Evolutionary conservation across 2,113 vertebrate species (phyloP).

Genomic region (Podarcis muralis): DNA sequence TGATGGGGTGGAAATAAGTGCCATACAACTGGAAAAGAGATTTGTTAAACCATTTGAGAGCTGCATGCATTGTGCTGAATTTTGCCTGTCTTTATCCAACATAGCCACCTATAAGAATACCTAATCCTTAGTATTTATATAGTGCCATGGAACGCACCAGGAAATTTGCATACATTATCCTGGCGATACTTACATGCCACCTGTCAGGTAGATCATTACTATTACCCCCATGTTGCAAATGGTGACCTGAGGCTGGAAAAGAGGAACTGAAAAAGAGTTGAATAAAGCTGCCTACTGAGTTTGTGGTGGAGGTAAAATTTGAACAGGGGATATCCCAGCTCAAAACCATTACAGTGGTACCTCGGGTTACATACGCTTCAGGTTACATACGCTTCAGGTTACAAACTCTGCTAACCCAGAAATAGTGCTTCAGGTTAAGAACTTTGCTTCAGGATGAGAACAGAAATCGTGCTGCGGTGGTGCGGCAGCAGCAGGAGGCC

Average conservation of each 20-base stretch:
- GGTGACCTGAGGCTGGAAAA: not conserved
- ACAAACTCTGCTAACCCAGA: too few species aligned
- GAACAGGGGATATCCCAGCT: not conserved
- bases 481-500: too few species aligned
- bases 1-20: not conserved
- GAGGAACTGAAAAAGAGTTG: too few species aligned
- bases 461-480: too few species aligned
- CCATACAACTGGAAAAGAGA: conserved; percentile 1
- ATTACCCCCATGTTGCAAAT: not conserved
- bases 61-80: not conserved
- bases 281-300: not conserved
- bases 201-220: not conserved
- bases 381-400: too few species aligned
- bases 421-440: too few species aligned
- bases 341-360: too few species aligned
- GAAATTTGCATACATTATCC: not conserved
- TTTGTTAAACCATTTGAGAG: conserved; percentile 41
- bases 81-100: not conserved
- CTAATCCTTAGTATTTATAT: not conserved
- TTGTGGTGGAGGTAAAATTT: not conserved
- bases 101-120: not conserved
- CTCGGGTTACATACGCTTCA: too few species aligned
- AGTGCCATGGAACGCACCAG: not conserved
- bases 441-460: too few species aligned
- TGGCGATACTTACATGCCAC: not conserved